phyloP scores from a whole-genome alignment of 2,888 invertebrate genomes.

The Chirona hameri region DNA sequence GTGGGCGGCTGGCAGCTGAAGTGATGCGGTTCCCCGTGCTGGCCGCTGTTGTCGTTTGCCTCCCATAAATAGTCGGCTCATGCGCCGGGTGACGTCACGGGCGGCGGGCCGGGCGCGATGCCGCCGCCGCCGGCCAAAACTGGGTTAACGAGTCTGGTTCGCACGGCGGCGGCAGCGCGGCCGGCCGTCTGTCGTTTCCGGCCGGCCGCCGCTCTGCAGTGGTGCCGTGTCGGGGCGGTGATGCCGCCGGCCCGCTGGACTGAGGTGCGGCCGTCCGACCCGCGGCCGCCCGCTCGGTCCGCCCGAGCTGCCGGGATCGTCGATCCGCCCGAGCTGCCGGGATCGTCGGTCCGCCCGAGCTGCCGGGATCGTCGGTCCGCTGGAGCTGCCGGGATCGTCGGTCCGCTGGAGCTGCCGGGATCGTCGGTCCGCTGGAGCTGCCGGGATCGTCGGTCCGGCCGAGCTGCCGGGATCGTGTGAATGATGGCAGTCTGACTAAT shows the following conservation, averaged over 20 bases:
- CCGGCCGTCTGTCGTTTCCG: neutral
- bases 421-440: neutral
- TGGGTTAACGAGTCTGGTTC: conserved; percentile 24
- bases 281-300: neutral
- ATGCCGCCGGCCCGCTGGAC: neutral
- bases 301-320: too few species aligned
- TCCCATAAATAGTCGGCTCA: conserved; percentile 12
- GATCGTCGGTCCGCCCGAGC: too few species aligned
- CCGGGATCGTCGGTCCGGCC: too few species aligned
- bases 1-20: neutral
- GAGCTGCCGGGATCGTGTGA: neutral
- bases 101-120: neutral
- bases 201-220: neutral
- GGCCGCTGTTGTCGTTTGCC: neutral
- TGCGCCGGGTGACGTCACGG: neutral
- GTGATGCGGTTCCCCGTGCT: neutral
- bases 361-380: neutral
- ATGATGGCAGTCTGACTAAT: too few species aligned
- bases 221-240: too few species aligned
- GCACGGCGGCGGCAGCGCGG: neutral
- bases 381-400: neutral
- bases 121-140: neutral
- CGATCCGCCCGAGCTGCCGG: neutral
- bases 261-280: neutral
- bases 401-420: neutral